Evolutionary conservation across 2,113 vertebrate genomes (phyloP).

Genomic region (Tringa solitaria): DNA sequence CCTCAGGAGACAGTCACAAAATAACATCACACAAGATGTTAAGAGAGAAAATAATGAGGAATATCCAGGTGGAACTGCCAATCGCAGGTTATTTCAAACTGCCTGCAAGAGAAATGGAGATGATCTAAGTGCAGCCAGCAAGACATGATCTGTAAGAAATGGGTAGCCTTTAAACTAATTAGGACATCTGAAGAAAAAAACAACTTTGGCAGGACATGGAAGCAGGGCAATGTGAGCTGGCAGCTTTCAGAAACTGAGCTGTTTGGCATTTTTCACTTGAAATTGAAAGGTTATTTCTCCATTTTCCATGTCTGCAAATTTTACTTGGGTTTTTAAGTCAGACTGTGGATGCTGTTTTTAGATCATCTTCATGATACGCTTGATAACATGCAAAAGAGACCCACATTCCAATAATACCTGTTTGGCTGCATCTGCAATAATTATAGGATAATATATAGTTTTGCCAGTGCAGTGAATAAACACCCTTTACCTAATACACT

Average conservation of each 20-base stretch:
- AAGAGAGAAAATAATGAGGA: not conserved
- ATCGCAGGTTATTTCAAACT: not conserved
- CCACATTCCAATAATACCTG: not conserved
- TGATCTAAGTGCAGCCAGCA: not conserved
- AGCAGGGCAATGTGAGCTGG: not conserved
- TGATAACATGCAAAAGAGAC: not conserved
- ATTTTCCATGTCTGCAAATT: not conserved
- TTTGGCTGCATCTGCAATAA: not conserved
- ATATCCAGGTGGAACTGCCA: not conserved
- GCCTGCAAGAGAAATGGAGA: not conserved
- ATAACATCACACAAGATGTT: not conserved
- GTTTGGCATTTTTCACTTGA: not conserved
- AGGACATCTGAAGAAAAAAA: not conserved
- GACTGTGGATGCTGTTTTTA: not conserved
- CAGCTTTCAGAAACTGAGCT: not conserved
- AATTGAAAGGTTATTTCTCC: not conserved
- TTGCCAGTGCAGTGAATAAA: not conserved
- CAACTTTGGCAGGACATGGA: not conserved
- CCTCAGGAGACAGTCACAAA: not conserved
- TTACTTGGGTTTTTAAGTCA: not conserved
- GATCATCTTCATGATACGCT: not conserved
- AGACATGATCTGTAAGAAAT: not conserved
- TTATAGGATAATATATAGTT: not conserved
- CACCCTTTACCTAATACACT: not conserved
- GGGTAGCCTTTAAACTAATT: not conserved